A percentile compares a stretch with the other conserved stretches of the same genome.
These are phyloP conservation scores for Philaenus spumarius DNA, from an alignment of 1,140 invertebrate species.

Conservation along the genomic window DNA sequence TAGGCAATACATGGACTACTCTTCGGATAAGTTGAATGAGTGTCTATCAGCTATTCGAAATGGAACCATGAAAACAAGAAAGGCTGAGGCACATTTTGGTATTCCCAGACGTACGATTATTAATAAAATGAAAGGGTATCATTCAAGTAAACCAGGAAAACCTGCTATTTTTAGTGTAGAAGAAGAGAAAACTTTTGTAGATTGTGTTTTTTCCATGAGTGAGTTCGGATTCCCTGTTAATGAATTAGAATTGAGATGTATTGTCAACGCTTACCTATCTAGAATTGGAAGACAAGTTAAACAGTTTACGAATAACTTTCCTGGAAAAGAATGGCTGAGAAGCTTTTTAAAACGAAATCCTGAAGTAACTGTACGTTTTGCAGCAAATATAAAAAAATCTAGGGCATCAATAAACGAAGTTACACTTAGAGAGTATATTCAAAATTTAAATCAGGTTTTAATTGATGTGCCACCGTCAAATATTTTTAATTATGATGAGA, in stretches of 20 bases:
- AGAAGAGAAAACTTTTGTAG: constrained; percentile 13
- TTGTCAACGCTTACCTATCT: constrained; percentile 11
- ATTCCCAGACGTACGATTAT: constrained; percentile 20
- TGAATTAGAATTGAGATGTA: constrained; percentile 14
- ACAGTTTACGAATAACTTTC: constrained; percentile 32
- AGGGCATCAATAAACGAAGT: constrained; percentile 23
- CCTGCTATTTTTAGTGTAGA: constrained; percentile 8
- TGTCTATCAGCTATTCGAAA: constrained; percentile 17
- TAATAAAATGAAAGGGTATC: constrained; percentile 10
- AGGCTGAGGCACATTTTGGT: constrained; percentile 13
- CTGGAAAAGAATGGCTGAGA: constrained; percentile 32
- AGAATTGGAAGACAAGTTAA: constrained; percentile 7
- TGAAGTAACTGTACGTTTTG: constrained; percentile 25
- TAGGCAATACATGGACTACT: constrained; percentile 19
- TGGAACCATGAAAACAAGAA: constrained; percentile 12
- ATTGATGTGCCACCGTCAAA: constrained; percentile 33
- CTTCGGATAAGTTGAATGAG: constrained; percentile 7
- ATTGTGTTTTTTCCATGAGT: constrained; percentile 2
- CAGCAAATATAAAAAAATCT: constrained; percentile 33
- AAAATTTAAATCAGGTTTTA: constrained; percentile 30
- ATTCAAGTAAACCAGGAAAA: constrained; percentile 9
- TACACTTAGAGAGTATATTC: constrained; percentile 30
- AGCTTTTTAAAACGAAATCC: constrained; percentile 30
- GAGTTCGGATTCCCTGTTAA: constrained; percentile 15
- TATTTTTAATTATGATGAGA: constrained; percentile 43